Evolutionary conservation across 1,140 invertebrate genomes (phyloP).

Genomic region (Solenopsis invicta): DNA sequence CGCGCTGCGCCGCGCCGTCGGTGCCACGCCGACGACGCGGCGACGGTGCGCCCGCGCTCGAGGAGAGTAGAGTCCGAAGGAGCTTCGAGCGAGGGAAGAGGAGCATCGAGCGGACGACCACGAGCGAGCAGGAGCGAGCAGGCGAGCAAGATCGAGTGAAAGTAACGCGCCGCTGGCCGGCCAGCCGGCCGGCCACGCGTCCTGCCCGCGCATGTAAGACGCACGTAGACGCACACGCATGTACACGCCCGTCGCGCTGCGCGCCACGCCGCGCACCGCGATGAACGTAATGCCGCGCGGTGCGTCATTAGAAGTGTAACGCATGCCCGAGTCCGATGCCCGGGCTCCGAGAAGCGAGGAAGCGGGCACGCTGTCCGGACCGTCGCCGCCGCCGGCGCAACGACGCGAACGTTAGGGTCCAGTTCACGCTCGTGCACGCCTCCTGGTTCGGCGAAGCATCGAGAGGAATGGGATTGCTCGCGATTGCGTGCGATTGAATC

Average conservation of each 20-base stretch:
- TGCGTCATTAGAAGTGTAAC: conserved; percentile 59
- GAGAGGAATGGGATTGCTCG: not conserved
- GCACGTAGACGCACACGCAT: too few relatives aligned
- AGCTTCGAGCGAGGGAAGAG: conserved; percentile 54
- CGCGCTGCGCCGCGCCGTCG: not conserved
- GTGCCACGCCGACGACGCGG: conserved; percentile 16
- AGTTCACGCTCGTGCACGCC: not conserved
- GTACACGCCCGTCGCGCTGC: conserved; percentile 24
- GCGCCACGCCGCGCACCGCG: not conserved
- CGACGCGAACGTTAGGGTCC: conserved; percentile 3
- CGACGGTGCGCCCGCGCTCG: conserved; percentile 38
- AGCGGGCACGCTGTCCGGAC: conserved; percentile 19
- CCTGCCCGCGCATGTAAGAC: conserved; percentile 68
- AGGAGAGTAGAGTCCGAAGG: conserved; percentile 36
- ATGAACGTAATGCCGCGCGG: conserved; percentile 38
- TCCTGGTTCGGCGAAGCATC: not conserved
- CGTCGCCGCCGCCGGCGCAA: not conserved
- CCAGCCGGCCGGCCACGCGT: conserved; percentile 73
- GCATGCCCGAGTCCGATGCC: not conserved
- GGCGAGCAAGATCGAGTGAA: conserved; percentile 76
- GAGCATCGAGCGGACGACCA: conserved; percentile 51
- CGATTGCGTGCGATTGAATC: not conserved
- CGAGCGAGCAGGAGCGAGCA: conserved; percentile 68
- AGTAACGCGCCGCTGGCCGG: conserved; percentile 76
- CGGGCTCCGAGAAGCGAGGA: conserved; percentile 16